phyloP scores from a whole-genome alignment of 2,113 vertebrate genomes.

The Turnix velox region DNA sequence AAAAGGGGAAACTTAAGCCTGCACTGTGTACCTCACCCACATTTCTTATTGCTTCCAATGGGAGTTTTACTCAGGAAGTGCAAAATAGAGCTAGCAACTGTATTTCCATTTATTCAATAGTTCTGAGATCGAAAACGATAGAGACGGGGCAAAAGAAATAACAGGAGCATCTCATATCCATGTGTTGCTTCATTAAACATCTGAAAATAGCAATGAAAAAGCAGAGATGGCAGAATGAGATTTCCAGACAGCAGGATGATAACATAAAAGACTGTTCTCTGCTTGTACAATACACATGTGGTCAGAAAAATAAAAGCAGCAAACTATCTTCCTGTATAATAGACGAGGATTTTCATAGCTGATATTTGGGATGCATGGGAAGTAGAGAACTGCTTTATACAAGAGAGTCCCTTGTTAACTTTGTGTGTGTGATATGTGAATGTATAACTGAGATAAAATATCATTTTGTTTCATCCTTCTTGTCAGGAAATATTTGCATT shows the following conservation, averaged over 20 bases:
- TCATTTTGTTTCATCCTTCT: slow-evolving; percentile 7
- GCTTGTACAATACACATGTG: not conserved
- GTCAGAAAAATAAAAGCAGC: slow-evolving; percentile 33
- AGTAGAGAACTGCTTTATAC: slow-evolving; percentile 13
- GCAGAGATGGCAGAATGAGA: slow-evolving; percentile 21
- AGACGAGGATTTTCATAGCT: not conserved
- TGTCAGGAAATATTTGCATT: slow-evolving; percentile 26
- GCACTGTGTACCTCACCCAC: not conserved
- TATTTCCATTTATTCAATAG: slow-evolving; percentile 18
- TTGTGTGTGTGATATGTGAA: not conserved
- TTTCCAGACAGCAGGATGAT: slow-evolving; percentile 21
- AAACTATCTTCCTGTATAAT: not conserved
- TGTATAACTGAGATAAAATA: slow-evolving; percentile 19
- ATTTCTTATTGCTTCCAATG: not conserved
- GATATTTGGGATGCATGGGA: not conserved
- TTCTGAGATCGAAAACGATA: not conserved
- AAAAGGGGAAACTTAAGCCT: not conserved
- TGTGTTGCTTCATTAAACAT: slow-evolving; percentile 44
- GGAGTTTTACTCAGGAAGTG: not conserved
- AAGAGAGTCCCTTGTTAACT: slow-evolving; percentile 24
- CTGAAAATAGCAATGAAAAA: slow-evolving; percentile 39
- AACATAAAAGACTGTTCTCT: slow-evolving; percentile 19
- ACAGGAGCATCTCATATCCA: not conserved
- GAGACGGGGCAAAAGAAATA: slow-evolving; percentile 3
- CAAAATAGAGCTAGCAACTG: not conserved